These are phyloP conservation scores for Rousettus madagascariensis DNA, from an alignment of 2,797 vertebrate species.

Conservation along the genomic window DNA sequence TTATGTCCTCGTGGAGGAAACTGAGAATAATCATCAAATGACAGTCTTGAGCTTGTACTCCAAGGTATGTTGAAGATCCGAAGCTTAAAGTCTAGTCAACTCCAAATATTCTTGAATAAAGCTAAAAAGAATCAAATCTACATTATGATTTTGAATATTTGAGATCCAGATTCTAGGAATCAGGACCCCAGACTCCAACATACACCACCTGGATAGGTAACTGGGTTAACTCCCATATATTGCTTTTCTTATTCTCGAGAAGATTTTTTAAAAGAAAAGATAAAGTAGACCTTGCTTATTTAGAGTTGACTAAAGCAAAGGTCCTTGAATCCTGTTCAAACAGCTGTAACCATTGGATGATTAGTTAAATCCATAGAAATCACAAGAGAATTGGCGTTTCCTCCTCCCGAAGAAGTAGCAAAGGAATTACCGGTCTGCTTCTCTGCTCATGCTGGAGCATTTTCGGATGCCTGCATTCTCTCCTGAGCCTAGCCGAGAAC, in stretches of 20 bases:
- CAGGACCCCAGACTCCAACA: not conserved
- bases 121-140: not conserved
- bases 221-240: not conserved
- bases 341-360: conserved; percentile 27
- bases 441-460: not conserved
- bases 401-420: conserved; percentile 19
- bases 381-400: conserved; percentile 41
- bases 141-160: not conserved
- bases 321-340: conserved; percentile 48
- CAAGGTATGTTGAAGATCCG: not conserved
- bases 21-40: not conserved
- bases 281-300: not conserved
- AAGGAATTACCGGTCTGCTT: not conserved
- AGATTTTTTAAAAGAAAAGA: not conserved
- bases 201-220: not conserved
- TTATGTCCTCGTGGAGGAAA: not conserved
- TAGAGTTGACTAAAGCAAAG: not conserved
- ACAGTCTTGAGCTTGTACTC: not conserved
- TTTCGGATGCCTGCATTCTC: not conserved
- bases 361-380: conserved; percentile 30
- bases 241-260: not conserved
- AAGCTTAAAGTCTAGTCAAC: not conserved
- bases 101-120: not conserved
- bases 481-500: not conserved
- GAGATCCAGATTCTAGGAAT: not conserved